Evolutionary conservation across 2,113 vertebrate species (phyloP), one percentile per base, ranked within the genome.

Genomic region (Perognathus longimembris): DNA sequence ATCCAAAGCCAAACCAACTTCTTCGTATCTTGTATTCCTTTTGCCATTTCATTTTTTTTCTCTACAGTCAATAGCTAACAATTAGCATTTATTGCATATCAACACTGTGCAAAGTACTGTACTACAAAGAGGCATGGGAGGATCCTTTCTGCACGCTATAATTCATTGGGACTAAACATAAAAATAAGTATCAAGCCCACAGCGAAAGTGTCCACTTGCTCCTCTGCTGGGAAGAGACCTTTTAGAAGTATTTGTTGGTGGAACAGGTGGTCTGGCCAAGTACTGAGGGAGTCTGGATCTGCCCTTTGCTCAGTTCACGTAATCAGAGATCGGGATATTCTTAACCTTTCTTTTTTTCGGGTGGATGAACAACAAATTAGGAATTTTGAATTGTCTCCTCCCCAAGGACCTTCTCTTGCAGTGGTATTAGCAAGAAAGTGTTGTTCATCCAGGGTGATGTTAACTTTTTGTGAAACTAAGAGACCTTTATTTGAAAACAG

Each of bases 381-480:
- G 84, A 95, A 95, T 94, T 94, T 89, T 93, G 94, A 92, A 61
- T 97, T 97, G 84, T 87, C 90, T 89, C 89, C 89, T 84, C 80
- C 91, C 92, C 24, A 22, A 89, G 87, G 95, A 69, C 7, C 40
- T 71, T 89, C 91, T 95, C 82, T 28, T 75, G 85, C 61, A 95
- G 93, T 8, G 83, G 78, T 89, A 83, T 93, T 85, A 85, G 73
- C 81, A 78, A 96, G 82, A 96, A 96, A 86, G 59, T 40, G 69
- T 81, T 97, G 89, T 82, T 97, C 96, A 97, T 95, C 85, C 93
- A 89, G 94, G 94, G 70, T 98, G 97, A 97, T 98, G 98, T 98
- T 95, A 97, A 98, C 97, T 98, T 98, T 97, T 98, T 97, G 95
- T 97, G 97, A 99, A 98, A 98, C 99, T 98, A 99, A 98, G 97